phyloP scores from a whole-genome alignment of 2,113 vertebrate genomes.

The Pipa parva region DNA sequence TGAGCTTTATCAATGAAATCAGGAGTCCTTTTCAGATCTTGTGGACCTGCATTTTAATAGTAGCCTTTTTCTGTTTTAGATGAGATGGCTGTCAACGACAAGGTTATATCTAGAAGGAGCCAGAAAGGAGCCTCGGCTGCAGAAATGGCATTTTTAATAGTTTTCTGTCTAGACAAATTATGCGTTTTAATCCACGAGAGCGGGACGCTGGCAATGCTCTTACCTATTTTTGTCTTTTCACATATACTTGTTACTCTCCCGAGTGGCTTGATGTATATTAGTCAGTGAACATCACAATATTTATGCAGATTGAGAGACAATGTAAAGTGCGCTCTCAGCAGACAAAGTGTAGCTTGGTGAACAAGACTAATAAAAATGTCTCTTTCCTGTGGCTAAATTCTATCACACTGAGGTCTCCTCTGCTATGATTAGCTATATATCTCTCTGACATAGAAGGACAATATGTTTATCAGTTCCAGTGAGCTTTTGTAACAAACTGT shows the following conservation, averaged over 20 bases:
- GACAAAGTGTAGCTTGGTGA: neutral
- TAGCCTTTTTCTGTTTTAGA: neutral
- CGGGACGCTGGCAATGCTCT: neutral
- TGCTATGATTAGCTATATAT: constrained; percentile 22
- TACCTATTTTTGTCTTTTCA: constrained; percentile 27
- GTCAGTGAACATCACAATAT: neutral
- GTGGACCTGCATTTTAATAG: constrained; percentile 10
- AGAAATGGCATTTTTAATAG: constrained; percentile 24
- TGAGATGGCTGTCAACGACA: constrained; percentile 12
- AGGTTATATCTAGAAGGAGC: constrained; percentile 30
- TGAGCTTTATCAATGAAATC: constrained; percentile 5
- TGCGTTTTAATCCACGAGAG: constrained; percentile 26
- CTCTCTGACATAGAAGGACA: constrained; percentile 17
- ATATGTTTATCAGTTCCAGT: constrained; percentile 14
- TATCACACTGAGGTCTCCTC: constrained; percentile 14
- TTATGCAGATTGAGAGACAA: neutral
- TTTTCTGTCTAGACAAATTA: constrained; percentile 42
- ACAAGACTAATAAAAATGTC: constrained; percentile 5
- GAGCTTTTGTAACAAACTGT: constrained; percentile 7
- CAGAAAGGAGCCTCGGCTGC: constrained; percentile 26
- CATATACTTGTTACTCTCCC: constrained; percentile 8
- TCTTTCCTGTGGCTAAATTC: constrained; percentile 13
- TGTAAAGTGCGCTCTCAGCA: neutral
- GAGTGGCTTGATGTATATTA: constrained; percentile 8
- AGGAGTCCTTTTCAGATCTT: neutral